Conservation (phyloP, 2,888 invertebrate genomes). For the Meandrusa payeni region DNA sequence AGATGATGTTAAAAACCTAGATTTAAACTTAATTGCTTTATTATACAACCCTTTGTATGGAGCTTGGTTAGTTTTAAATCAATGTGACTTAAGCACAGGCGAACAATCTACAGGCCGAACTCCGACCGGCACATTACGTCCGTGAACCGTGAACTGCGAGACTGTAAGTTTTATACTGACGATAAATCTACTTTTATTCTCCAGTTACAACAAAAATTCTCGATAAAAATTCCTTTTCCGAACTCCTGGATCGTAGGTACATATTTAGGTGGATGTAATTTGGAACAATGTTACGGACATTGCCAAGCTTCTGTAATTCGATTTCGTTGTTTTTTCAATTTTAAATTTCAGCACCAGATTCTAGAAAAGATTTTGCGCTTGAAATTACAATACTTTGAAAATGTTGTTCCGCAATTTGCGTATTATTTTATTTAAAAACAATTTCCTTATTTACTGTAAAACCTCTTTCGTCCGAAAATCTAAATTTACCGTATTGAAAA, state of each 20-base stretch:
- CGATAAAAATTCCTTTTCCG: conserved; percentile 38
- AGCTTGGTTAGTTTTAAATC: conserved; percentile 37
- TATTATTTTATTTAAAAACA: too few species aligned
- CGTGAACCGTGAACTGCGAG: conserved; percentile 47
- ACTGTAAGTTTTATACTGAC: conserved; percentile 59
- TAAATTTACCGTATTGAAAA: too few species aligned
- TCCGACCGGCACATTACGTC: conserved; percentile 53
- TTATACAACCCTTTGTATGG: too few species aligned
- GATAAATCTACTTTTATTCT: conserved; percentile 55
- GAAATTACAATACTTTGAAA: too few species aligned
- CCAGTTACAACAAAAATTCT: conserved; percentile 47
- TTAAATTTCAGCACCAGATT: not conserved
- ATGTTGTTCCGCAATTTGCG: too few species aligned
- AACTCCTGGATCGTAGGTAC: conserved; percentile 22
- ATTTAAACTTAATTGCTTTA: too few species aligned
- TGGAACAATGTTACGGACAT: conserved; percentile 5
- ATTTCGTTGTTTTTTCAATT: not conserved
- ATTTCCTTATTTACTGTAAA: too few species aligned
- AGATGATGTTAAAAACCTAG: too few species aligned
- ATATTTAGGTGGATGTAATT: conserved; percentile 5
- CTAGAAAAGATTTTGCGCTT: not conserved
- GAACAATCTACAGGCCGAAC: conserved; percentile 33
- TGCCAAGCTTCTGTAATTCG: not conserved
- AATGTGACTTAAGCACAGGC: conserved; percentile 38
- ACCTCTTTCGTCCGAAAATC: too few species aligned